These are phyloP conservation scores for Phocides pigmalion DNA, from an alignment of 1,140 invertebrate genomes.

Conservation along the genomic window DNA sequence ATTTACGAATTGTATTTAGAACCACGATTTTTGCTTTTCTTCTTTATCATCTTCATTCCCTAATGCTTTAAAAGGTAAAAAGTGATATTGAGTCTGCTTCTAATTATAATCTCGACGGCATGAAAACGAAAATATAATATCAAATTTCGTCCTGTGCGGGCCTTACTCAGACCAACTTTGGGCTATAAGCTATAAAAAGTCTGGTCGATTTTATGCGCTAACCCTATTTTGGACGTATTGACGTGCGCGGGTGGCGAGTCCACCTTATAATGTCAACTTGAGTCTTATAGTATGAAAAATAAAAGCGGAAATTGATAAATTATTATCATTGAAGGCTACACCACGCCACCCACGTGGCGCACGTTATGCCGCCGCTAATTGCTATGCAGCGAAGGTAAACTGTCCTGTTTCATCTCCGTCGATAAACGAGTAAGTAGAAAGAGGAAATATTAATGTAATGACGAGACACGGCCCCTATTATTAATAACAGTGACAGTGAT, in stretches of 20 bases:
- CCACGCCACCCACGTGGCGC: slow-evolving; percentile 24
- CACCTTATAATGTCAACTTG: slow-evolving; percentile 17
- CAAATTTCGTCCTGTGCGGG: slow-evolving; percentile 10
- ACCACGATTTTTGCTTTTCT: not conserved
- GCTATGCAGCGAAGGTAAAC: slow-evolving; percentile 27
- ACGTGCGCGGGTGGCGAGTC: slow-evolving; percentile 8
- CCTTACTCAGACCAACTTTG: not conserved
- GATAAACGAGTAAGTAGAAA: slow-evolving; percentile 6
- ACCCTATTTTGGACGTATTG: slow-evolving; percentile 1
- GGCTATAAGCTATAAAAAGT: not conserved
- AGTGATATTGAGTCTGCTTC: too few species aligned
- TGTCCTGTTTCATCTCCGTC: slow-evolving; percentile 11
- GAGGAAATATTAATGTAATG: slow-evolving; percentile 1
- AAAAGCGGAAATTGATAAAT: slow-evolving; percentile 29
- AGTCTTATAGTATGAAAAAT: slow-evolving; percentile 23
- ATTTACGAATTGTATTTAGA: not conserved
- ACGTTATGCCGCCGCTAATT: slow-evolving; percentile 20
- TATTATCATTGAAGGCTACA: slow-evolving; percentile 9
- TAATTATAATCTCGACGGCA: too few species aligned
- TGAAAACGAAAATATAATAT: not conserved
- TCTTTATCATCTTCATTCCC: too few species aligned
- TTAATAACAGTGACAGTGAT: not conserved
- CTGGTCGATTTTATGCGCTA: slow-evolving; percentile 3
- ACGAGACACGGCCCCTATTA: slow-evolving; percentile 6
- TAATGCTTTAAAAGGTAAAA: too few species aligned